Percentiles rank a stretch among this genome's conserved stretches.
Conservation (phyloP, 1,140 invertebrate genomes). For the Thaumatotibia leucotreta region DNA sequence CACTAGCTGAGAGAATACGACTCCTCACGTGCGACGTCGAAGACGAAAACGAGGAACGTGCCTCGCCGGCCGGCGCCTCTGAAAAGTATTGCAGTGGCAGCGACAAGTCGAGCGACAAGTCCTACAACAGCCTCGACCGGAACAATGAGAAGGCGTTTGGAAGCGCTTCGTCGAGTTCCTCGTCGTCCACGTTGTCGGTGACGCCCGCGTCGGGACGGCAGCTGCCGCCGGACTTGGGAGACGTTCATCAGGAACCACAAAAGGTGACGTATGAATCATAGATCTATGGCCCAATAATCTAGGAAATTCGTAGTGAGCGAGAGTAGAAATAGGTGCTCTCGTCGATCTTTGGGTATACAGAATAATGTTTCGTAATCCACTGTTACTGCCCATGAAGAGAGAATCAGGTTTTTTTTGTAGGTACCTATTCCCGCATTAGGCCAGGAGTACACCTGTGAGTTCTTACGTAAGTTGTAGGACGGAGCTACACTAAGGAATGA, state of each 20-base stretch:
- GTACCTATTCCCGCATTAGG: too few relatives aligned
- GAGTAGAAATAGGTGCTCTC: too few relatives aligned
- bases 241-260: conserved; percentile 58
- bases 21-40: conserved; percentile 89
- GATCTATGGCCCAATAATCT: too few relatives aligned
- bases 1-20: conserved; percentile 87
- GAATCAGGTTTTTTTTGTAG: too few relatives aligned
- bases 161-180: conserved; percentile 58
- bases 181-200: conserved; percentile 55
- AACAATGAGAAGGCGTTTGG: conserved; percentile 67
- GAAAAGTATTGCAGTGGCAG: conserved; percentile 65
- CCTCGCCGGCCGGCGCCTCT: conserved; percentile 74
- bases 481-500: too few relatives aligned
- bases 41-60: conserved; percentile 77
- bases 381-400: too few relatives aligned
- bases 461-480: too few relatives aligned
- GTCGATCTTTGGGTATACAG: too few relatives aligned
- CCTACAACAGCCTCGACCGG: conserved; percentile 56
- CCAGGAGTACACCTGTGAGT: too few relatives aligned
- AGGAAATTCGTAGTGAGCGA: too few relatives aligned
- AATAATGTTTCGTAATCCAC: too few relatives aligned
- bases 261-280: conserved; percentile 50
- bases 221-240: conserved; percentile 58
- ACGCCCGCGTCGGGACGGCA: conserved; percentile 44
- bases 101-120: conserved; percentile 59